Evolutionary conservation across 2,113 vertebrate species (phyloP).

Genomic region (Dasyprocta punctata): DNA sequence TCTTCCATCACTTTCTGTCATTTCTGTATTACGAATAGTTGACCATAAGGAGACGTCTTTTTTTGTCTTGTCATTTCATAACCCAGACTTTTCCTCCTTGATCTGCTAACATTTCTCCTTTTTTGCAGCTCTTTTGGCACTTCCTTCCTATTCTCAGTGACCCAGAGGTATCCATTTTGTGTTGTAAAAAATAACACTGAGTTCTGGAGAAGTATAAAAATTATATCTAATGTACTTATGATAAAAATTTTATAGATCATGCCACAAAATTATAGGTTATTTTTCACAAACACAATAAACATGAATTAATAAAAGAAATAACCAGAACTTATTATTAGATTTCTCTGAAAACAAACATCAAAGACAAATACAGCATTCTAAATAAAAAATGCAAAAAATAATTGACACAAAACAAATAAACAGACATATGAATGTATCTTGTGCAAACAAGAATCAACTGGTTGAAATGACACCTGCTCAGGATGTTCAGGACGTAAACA

Average conservation of each 20-base stretch:
- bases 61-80: neutral
- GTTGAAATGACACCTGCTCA: neutral
- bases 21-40: neutral
- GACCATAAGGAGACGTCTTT: neutral
- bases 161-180: neutral
- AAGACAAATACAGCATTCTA: neutral
- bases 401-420: neutral
- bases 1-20: too few relatives aligned
- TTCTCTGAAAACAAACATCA: neutral
- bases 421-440: neutral
- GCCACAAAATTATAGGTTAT: neutral
- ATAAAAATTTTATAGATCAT: neutral
- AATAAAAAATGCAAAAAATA: neutral
- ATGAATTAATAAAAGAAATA: neutral
- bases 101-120: neutral
- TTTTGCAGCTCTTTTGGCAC: neutral
- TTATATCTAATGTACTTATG: neutral
- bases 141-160: neutral
- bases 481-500: neutral
- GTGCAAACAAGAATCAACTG: neutral
- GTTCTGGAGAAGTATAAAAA: neutral
- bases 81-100: neutral
- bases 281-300: neutral
- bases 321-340: neutral
- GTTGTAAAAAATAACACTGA: neutral